Conservation (phyloP, 2,888 invertebrate species). For the Auanema freiburgensis region DNA sequence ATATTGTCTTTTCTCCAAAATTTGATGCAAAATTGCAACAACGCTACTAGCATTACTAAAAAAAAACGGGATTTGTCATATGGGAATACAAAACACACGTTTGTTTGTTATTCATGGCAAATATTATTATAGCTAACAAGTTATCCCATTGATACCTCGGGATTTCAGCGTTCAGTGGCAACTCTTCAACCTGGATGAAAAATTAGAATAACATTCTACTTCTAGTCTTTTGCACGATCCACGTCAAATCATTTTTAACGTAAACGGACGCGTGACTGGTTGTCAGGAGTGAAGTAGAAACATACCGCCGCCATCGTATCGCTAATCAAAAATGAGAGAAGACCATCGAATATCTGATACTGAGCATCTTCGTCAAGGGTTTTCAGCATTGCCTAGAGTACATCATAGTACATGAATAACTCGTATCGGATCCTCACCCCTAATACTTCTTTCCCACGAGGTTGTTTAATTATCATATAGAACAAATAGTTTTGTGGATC, state of each 20-base stretch:
- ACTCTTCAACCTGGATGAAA: slow-evolving; percentile 24
- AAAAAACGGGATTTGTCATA: neutral
- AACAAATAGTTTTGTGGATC: slow-evolving; percentile 45
- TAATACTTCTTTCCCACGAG: slow-evolving; percentile 45
- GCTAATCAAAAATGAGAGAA: slow-evolving; percentile 30
- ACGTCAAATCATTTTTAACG: neutral
- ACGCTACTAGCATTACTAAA: slow-evolving; percentile 28
- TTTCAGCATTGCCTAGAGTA: neutral
- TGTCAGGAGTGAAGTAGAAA: neutral
- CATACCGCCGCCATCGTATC: slow-evolving; percentile 35
- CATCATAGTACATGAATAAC: neutral
- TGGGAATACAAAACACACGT: slow-evolving; percentile 11
- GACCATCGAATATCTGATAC: slow-evolving; percentile 18
- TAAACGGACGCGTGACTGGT: neutral
- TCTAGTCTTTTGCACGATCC: neutral
- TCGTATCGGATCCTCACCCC: slow-evolving; percentile 5
- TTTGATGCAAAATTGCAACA: slow-evolving; percentile 16
- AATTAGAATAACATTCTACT: neutral
- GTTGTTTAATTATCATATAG: slow-evolving; percentile 56
- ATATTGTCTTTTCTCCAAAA: slow-evolving; percentile 33
- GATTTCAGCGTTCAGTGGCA: slow-evolving; percentile 31
- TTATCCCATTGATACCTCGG: slow-evolving; percentile 46
- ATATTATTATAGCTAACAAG: slow-evolving; percentile 28
- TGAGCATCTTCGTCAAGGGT: neutral
- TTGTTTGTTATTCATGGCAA: slow-evolving; percentile 22